These are phyloP conservation scores for Ennomos fuscantarius DNA, from an alignment of 2,888 invertebrate species.

Conservation along the genomic window DNA sequence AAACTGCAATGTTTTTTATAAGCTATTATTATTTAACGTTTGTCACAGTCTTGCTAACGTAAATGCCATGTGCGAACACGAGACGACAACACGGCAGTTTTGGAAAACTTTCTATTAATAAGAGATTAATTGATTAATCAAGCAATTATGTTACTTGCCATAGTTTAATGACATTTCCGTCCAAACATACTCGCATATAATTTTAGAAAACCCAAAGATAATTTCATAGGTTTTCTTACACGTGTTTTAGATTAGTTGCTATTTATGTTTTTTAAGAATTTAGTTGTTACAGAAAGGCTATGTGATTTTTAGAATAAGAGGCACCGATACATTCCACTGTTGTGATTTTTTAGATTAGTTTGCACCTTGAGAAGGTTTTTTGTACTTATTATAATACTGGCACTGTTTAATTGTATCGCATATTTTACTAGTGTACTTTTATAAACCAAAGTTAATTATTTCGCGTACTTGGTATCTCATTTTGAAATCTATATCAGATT, in stretches of 20 bases:
- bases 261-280: conserved; percentile 53
- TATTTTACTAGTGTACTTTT: conserved; percentile 47
- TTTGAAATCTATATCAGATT: conserved; percentile 36
- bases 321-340: conserved; percentile 78
- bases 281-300: conserved; percentile 64
- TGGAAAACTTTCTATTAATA: too few species aligned
- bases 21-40: too few species aligned
- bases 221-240: conserved; percentile 54
- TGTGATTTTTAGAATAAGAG: conserved; percentile 79
- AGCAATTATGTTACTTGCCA: conserved; percentile 27
- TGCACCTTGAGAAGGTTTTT: conserved; percentile 57
- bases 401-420: conserved; percentile 39
- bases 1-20: too few species aligned
- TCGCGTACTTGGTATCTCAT: conserved; percentile 40
- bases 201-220: conserved; percentile 72
- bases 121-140: conserved; percentile 4
- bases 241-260: conserved; percentile 47
- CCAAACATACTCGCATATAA: conserved; percentile 49
- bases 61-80: not conserved
- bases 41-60: too few species aligned
- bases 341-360: conserved; percentile 74
- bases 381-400: conserved; percentile 22
- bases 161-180: conserved; percentile 37
- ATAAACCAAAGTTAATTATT: conserved; percentile 55
- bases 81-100: too few species aligned